These are phyloP conservation scores for Hetaerina americana DNA, from an alignment of 1,140 invertebrate species.

Conservation along the genomic window DNA sequence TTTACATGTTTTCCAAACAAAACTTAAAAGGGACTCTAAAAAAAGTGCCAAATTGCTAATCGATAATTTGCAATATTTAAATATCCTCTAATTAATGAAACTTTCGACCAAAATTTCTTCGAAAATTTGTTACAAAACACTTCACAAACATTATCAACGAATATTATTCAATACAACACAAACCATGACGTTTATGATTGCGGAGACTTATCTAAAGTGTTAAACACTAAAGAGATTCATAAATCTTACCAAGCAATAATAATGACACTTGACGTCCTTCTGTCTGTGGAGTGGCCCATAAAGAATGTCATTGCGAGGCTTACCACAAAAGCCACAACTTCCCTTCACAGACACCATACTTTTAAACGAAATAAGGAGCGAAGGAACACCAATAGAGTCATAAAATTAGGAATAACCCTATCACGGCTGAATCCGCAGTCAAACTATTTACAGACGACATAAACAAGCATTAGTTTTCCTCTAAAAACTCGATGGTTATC, in stretches of 20 bases:
- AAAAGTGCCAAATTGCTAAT: too few species aligned
- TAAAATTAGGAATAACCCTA: too few species aligned
- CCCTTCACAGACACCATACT: not conserved
- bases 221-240: not conserved
- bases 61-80: not conserved
- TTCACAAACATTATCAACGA: not conserved
- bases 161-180: not conserved
- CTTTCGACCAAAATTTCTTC: not conserved
- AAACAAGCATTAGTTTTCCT: too few species aligned
- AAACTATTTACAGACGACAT: too few species aligned
- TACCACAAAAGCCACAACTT: not conserved
- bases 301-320: conserved; percentile 28
- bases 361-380: too few species aligned
- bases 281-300: conserved; percentile 37
- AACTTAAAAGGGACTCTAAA: too few species aligned
- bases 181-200: not conserved
- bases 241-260: conserved; percentile 37
- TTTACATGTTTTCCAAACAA: too few species aligned
- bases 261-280: conserved; percentile 34
- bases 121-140: not conserved
- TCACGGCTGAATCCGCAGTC: too few species aligned
- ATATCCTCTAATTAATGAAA: not conserved
- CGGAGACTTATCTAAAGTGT: not conserved
- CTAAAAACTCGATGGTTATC: too few species aligned
- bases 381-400: too few species aligned